Percentiles rank a stretch among this genome's conserved stretches.
Conservation (phyloP, 2,113 vertebrate genomes). For the Paramormyrops kingsleyae region DNA sequence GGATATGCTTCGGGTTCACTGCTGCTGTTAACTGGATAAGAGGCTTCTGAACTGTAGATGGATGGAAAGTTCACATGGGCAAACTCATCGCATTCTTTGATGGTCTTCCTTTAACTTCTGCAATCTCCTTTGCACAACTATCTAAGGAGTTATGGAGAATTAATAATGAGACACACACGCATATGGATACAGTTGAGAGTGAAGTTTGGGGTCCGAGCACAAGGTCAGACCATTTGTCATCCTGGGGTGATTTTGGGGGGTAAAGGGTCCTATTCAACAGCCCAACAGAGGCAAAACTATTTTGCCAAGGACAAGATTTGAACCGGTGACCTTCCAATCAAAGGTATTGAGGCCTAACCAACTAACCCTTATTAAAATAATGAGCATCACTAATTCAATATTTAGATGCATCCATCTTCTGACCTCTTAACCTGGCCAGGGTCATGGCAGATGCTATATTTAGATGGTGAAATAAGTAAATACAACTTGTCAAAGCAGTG, state of each 20-base stretch:
- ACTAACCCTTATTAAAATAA: background rate
- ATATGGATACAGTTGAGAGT: background rate
- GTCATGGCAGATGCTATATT: background rate
- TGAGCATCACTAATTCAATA: background rate
- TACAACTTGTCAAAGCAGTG: background rate
- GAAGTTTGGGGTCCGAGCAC: background rate
- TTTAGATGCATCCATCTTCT: background rate
- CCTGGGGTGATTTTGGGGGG: background rate
- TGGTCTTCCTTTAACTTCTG: background rate
- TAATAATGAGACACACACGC: background rate
- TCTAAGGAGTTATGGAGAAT: background rate
- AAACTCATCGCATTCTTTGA: background rate
- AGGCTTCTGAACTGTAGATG: background rate
- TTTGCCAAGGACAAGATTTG: background rate
- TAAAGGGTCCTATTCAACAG: background rate
- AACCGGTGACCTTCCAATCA: background rate
- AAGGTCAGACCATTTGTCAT: background rate
- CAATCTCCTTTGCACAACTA: background rate
- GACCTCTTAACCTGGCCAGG: background rate
- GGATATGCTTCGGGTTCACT: background rate
- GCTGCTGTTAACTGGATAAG: no score
- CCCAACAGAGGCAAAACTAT: background rate
- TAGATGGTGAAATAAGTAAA: background rate
- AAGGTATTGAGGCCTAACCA: background rate
- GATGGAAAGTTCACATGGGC: background rate